A percentile compares a stretch with the other conserved stretches of the same genome.
Conservation (phyloP, 2,888 invertebrate species). For the Pachliopta kotzebuea region DNA sequence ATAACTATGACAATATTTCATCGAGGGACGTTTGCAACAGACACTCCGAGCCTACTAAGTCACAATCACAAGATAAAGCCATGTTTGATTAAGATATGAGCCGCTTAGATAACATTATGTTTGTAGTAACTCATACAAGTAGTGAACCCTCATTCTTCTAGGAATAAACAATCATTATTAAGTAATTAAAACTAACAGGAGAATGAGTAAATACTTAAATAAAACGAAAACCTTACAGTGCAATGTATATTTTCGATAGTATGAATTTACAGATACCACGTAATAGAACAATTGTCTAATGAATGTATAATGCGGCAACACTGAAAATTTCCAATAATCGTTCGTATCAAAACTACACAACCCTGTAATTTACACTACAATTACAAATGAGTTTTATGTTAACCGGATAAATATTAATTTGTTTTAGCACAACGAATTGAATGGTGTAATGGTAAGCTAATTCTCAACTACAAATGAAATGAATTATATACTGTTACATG, state of each 20-base stretch:
- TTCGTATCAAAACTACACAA: slow-evolving; percentile 15
- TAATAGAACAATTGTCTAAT: slow-evolving; percentile 41
- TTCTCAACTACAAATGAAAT: slow-evolving; percentile 12
- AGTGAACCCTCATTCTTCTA: slow-evolving; percentile 40
- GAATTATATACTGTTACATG: slow-evolving; percentile 30
- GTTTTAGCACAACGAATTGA: slow-evolving; percentile 34
- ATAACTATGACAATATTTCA: slow-evolving; percentile 36
- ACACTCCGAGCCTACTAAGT: slow-evolving; percentile 36
- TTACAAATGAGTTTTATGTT: slow-evolving; percentile 15
- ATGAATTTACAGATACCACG: slow-evolving; percentile 75
- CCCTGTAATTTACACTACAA: slow-evolving; percentile 24
- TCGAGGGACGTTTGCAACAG: slow-evolving; percentile 36
- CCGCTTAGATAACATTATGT: slow-evolving; percentile 39
- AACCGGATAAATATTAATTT: slow-evolving; percentile 34
- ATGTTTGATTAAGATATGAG: slow-evolving; percentile 54
- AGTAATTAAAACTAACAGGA: slow-evolving; percentile 22
- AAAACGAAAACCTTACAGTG: slow-evolving; percentile 72
- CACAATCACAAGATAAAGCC: slow-evolving; percentile 44
- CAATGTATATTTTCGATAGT: slow-evolving; percentile 76
- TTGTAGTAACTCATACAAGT: slow-evolving; percentile 36
- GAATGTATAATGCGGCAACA: slow-evolving; percentile 11
- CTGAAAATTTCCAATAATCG: slow-evolving; percentile 4
- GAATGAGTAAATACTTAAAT: slow-evolving; percentile 51
- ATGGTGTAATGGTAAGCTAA: slow-evolving; percentile 28
- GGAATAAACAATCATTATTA: slow-evolving; percentile 16